Evolutionary conservation across 2,888 invertebrate species (phyloP), one percentile per base, ranked within the genome.

Genomic region (Phyllotreta cruciferae): DNA sequence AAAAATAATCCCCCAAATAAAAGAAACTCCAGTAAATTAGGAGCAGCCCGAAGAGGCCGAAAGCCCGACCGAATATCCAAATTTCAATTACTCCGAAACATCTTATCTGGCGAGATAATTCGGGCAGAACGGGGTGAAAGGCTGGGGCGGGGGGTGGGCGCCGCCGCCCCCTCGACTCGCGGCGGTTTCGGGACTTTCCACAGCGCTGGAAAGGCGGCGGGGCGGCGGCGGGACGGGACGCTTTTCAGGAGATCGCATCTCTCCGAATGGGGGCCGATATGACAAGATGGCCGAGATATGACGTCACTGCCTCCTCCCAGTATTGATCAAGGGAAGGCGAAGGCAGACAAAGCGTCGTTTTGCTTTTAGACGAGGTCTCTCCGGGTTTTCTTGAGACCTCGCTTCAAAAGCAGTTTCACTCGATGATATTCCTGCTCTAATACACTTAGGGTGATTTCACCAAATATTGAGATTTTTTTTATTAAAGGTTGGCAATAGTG

Each of bases 261-360:
- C 78, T 78, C 78, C 75, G 76, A 79, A 79, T 79, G 78, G 79
- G 77, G 78, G 78, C 76, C 79, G 81, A 81, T 81, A 81, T 81
- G 81, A 81, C 81, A 81, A 81, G 81, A 81, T 81, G 81, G 81
- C 81, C 80, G 80, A 80, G 81, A 81, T 81, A 81, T 80, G 81
- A 81, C 81, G 81, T 81, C 81, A 81, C 78, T 73, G 75, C 78
- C 77, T 75, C 74, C 74, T 74, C 74, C 73, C 75, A 77, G 80
- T 81, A 81, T 81, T 80, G 81, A 81, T 81, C 79, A 79, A 60
- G 75, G 75, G 63, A 68, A 24, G 24, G 24, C 24, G 24, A 24
- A 24, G 57, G 62, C 68, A 68, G 68, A 68, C 68, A 68, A 68
- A 66, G 68, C 68, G 50, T 60, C 60, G 60, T 60, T 52, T 52